phyloP scores from a whole-genome alignment of 2,888 invertebrate genomes.

The Caenorhabditis sinica region DNA sequence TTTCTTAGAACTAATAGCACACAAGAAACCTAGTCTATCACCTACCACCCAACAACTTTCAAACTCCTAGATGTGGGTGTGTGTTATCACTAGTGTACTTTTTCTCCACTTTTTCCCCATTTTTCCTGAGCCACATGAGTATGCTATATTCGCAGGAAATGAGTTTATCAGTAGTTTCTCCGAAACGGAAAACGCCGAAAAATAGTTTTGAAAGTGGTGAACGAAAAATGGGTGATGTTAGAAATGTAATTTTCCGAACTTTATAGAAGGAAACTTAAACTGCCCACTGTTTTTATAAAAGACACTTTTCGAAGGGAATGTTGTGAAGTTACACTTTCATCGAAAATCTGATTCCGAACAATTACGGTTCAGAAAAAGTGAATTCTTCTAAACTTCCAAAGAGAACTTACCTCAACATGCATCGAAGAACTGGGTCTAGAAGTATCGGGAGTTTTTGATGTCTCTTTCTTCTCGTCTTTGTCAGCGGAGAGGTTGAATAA shows the following conservation, averaged over 20 bases:
- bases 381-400: too few relatives aligned
- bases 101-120: neutral
- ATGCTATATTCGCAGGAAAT: neutral
- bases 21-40: neutral
- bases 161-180: neutral
- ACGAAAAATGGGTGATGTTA: too few relatives aligned
- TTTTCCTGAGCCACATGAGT: neutral
- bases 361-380: too few relatives aligned
- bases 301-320: too few relatives aligned
- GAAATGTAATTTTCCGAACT: too few relatives aligned
- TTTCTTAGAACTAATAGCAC: neutral
- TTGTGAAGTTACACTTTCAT: too few relatives aligned
- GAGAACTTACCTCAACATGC: neutral
- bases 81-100: neutral
- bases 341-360: too few relatives aligned
- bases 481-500: constrained; percentile 26
- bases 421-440: constrained; percentile 39
- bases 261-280: too few relatives aligned
- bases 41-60: neutral
- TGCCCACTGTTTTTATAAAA: too few relatives aligned
- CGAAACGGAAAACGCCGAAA: neutral
- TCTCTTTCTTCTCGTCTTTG: neutral
- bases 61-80: neutral
- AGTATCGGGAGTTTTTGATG: neutral
- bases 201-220: neutral